These are phyloP conservation scores for Ispidina picta DNA, from an alignment of 2,797 vertebrate genomes.

Conservation along the genomic window DNA sequence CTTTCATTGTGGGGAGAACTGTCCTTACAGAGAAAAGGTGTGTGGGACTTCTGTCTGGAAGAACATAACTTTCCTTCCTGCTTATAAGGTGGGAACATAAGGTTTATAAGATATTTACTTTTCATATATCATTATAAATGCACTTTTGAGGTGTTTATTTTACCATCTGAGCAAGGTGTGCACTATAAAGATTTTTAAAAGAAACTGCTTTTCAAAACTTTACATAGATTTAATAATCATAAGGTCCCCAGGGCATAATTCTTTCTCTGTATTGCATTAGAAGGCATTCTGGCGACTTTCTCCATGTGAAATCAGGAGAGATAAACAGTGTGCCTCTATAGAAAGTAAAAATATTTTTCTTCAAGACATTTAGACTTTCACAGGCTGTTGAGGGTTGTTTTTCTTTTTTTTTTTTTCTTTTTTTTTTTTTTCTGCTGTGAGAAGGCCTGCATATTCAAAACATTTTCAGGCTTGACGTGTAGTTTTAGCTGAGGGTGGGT, in stretches of 20 bases:
- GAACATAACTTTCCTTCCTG: neutral
- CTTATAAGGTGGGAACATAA: neutral
- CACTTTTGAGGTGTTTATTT: neutral
- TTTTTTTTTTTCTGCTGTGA: neutral
- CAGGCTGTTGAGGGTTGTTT: neutral
- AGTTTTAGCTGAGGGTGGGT: conserved; percentile 31
- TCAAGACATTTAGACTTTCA: neutral
- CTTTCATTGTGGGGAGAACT: neutral
- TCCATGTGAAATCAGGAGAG: neutral
- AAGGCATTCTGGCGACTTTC: neutral
- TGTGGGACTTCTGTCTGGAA: neutral
- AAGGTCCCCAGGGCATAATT: neutral
- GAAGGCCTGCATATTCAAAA: conserved; percentile 10
- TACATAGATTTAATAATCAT: neutral
- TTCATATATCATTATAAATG: neutral
- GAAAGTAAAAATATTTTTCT: conserved; percentile 51
- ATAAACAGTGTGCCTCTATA: neutral
- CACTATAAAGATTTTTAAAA: neutral
- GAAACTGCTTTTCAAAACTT: neutral
- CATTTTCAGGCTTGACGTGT: neutral
- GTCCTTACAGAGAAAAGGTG: neutral
- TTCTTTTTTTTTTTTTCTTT: neutral
- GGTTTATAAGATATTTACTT: neutral
- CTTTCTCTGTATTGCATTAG: neutral
- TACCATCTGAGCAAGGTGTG: neutral